Percentiles rank a stretch among this genome's conserved stretches.
These are phyloP conservation scores for Tragelaphus buxtoni DNA, from an alignment of 2,113 vertebrate genomes.

Conservation along the genomic window DNA sequence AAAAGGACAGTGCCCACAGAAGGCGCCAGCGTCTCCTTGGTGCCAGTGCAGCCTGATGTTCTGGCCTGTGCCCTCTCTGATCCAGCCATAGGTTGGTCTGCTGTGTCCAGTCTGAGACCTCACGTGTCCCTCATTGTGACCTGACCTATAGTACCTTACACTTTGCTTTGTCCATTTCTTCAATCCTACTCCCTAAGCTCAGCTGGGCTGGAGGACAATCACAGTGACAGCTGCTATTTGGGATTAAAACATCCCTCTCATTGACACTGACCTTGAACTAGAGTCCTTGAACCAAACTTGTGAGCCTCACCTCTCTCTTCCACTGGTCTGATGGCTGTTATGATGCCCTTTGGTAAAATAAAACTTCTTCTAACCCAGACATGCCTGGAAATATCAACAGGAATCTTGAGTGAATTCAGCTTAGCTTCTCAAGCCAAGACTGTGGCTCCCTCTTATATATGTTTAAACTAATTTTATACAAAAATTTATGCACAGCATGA, in stretches of 20 bases:
- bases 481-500: background rate
- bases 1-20: background rate
- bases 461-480: background rate
- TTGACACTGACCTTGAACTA: background rate
- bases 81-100: background rate
- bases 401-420: background rate
- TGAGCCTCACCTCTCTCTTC: background rate
- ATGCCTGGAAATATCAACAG: background rate
- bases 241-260: background rate
- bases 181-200: background rate
- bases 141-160: background rate
- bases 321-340: background rate
- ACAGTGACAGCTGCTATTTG: background rate
- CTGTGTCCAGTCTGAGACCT: background rate
- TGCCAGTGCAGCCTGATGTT: background rate
- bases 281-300: background rate
- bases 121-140: too few species aligned
- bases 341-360: background rate
- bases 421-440: background rate
- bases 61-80: background rate
- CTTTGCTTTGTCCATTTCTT: background rate
- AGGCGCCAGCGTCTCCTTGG: rapidly evolving
- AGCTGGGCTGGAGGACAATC: background rate
- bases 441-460: background rate
- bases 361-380: background rate